Base-by-base conservation (phyloP, 2,888 invertebrate species). In the Antitype chi region DNA sequence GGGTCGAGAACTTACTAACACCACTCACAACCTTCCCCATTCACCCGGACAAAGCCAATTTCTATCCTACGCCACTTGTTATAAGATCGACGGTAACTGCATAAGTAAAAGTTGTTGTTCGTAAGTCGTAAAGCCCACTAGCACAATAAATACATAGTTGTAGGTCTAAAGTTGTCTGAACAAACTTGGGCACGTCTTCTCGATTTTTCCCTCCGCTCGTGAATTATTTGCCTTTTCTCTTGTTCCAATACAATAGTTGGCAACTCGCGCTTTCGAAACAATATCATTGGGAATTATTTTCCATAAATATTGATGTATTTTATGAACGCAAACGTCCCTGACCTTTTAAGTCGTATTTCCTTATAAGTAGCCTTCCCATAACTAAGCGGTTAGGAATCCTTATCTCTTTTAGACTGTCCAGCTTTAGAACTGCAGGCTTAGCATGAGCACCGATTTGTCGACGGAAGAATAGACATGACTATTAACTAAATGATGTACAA, bases 141-240 rank as follows among this genome's bases (percentile, higher is more conserved):
- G 95, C 90, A 91, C 91, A 91, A 94, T 95, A 95, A 95, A 95
- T 95, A 95, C 95, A 94, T 94, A 94, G 93, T 93, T 92, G 92
- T 89, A 91, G 92, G 91, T 91, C 88, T 92, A 90, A 94, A 93
- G 92, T 93, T 92, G 90, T 89, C 87, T 89, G 80, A 89, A 85
- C 87, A 86, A 93, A 94, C 89, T 94, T 93, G 80, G 85, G 88
- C 87, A 87, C 90, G 91, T 92, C 90, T 91, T 88, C 85, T 89
- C 89, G 91, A 92, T 92, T 93, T 91, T 92, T 91, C 90, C 90
- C 89, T 91, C 91, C 91, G 89, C 90, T 91, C 90, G 89, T 92
- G 93, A 94, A 92, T 93, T 93, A 94, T 93, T 93, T 93, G 92
- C 91, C 89, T 87, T 88, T 89, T 89, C 89, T 87, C 89, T 91